These are phyloP conservation scores for Columba guinea DNA, from an alignment of 2,797 vertebrate genomes.

Conservation along the genomic window DNA sequence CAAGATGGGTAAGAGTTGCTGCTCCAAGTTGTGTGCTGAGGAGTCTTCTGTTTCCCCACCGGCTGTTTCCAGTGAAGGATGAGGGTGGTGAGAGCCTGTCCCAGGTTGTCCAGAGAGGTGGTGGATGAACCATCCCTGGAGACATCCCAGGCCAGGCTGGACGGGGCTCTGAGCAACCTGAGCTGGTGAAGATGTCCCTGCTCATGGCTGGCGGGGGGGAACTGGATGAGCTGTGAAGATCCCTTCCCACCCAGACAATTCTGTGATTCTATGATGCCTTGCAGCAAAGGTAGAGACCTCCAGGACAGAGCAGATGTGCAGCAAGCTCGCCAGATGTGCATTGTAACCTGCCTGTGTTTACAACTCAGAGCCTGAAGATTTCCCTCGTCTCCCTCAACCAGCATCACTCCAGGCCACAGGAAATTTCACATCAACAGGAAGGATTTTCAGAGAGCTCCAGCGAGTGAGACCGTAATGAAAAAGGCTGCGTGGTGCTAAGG, in stretches of 20 bases:
- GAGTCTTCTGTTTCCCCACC: rapidly evolving
- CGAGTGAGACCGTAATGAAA: neutral
- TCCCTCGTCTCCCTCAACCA: neutral
- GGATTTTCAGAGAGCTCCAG: neutral
- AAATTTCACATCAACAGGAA: neutral
- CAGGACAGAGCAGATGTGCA: neutral
- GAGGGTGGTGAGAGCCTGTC: no score
- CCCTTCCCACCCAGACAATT: no score
- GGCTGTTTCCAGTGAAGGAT: neutral
- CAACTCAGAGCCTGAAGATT: neutral
- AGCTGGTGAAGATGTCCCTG: no score
- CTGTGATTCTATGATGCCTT: no score
- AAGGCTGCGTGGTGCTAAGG: neutral
- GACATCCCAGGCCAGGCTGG: no score
- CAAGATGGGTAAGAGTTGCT: neutral
- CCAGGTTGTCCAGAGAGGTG: no score
- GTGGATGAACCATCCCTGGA: no score
- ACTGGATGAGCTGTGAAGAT: no score
- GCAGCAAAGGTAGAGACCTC: neutral
- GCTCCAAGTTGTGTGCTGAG: neutral
- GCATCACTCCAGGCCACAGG: neutral
- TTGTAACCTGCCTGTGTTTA: neutral
- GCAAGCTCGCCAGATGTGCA: neutral
- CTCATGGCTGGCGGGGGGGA: no score
- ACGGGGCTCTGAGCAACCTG: no score